A percentile compares a stretch with the other conserved stretches of the same genome.
phyloP scores from a whole-genome alignment of 2,888 invertebrate genomes.

The Metalampra italica region DNA sequence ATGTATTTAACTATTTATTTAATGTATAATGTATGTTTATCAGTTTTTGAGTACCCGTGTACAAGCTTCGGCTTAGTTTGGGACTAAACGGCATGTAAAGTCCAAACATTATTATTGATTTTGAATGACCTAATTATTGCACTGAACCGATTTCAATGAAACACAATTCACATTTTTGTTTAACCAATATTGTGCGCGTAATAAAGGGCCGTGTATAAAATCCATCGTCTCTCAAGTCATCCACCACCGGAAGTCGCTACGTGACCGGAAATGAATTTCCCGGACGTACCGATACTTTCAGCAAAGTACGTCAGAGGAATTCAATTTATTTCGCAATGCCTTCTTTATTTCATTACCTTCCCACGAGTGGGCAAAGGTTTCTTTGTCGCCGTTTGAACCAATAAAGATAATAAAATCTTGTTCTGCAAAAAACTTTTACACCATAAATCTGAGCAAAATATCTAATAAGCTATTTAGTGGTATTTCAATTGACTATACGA shows the following conservation, averaged over 20 bases:
- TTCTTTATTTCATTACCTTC: slow-evolving; percentile 5
- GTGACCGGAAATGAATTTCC: slow-evolving; percentile 57
- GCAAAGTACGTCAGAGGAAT: slow-evolving; percentile 21
- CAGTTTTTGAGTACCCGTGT: too few relatives aligned
- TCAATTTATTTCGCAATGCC: slow-evolving; percentile 21
- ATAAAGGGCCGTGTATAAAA: slow-evolving; percentile 10
- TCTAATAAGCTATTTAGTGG: too few relatives aligned
- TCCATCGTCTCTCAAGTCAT: slow-evolving; percentile 16
- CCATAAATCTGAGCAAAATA: too few relatives aligned
- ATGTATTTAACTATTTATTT: too few relatives aligned
- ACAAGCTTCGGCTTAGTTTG: too few relatives aligned
- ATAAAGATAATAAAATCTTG: background rate
- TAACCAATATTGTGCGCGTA: background rate
- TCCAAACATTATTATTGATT: too few relatives aligned
- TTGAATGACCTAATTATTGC: too few relatives aligned
- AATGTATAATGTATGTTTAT: too few relatives aligned
- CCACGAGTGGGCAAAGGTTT: background rate
- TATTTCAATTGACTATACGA: too few relatives aligned
- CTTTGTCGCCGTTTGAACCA: background rate
- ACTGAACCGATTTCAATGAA: too few relatives aligned
- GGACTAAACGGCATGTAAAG: too few relatives aligned
- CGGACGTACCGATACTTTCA: slow-evolving; percentile 38
- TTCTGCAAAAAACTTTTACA: background rate
- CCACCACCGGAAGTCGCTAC: slow-evolving; percentile 37
- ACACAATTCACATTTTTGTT: too few relatives aligned